phyloP scores from a whole-genome alignment of 2,888 invertebrate species.

The Scaptodrosophila latifasciaeformis region DNA sequence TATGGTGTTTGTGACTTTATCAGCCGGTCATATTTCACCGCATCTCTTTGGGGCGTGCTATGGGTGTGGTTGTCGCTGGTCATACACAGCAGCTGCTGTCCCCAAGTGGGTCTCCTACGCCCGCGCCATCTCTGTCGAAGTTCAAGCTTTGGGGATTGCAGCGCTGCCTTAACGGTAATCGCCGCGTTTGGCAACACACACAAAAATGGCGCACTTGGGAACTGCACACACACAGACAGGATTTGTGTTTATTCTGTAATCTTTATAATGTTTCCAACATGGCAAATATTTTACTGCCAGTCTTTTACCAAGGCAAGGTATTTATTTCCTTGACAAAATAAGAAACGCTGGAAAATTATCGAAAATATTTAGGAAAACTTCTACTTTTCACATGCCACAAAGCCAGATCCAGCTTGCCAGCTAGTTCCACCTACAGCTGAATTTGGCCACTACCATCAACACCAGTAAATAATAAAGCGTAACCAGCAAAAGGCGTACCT shows the following conservation, averaged over 20 bases:
- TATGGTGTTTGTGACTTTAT: slow-evolving; percentile 29
- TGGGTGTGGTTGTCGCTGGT: slow-evolving; percentile 33
- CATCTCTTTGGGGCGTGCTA: slow-evolving; percentile 14
- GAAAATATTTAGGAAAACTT: slow-evolving; percentile 59
- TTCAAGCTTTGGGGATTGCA: too few relatives aligned
- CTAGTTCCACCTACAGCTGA: slow-evolving; percentile 50
- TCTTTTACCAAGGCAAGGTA: too few relatives aligned
- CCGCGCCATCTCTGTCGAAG: too few relatives aligned
- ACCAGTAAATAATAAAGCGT: slow-evolving; percentile 64
- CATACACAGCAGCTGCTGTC: slow-evolving; percentile 16
- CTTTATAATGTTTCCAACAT: slow-evolving; percentile 68
- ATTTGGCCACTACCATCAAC: background rate
- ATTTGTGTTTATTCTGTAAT: slow-evolving; percentile 66
- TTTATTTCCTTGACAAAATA: too few relatives aligned
- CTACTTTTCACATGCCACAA: slow-evolving; percentile 49
- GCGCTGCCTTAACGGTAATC: slow-evolving; percentile 50
- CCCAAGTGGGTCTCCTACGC: too few relatives aligned
- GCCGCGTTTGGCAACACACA: slow-evolving; percentile 22
- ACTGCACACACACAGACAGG: slow-evolving; percentile 30
- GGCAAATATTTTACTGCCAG: slow-evolving; percentile 59
- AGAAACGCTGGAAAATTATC: too few relatives aligned
- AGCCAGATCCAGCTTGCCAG: slow-evolving; percentile 19
- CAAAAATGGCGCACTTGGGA: slow-evolving; percentile 40
- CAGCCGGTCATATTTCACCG: slow-evolving; percentile 38
- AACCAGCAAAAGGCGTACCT: slow-evolving; percentile 65